phyloP scores from a whole-genome alignment of 2,888 invertebrate species.

The Agrilus biguttatus region DNA sequence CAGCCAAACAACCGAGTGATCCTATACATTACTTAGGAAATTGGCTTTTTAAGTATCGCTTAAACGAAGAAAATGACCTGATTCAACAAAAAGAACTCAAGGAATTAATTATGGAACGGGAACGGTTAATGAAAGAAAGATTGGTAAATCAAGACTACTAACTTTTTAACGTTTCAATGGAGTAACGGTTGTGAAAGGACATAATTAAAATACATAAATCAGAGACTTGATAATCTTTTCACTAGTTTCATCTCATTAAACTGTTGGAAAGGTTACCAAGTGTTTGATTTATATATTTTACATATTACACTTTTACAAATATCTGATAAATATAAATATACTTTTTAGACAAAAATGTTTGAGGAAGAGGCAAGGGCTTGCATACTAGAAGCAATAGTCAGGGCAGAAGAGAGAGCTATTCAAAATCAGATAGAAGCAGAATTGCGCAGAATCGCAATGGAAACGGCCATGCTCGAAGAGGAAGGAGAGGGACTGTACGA shows the following conservation, averaged over 20 bases:
- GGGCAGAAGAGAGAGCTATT: slow-evolving; percentile 23
- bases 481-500: slow-evolving; percentile 17
- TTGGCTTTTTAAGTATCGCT: slow-evolving; percentile 35
- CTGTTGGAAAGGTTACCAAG: too few species aligned
- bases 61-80: slow-evolving; percentile 28
- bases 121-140: slow-evolving; percentile 21
- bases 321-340: background rate
- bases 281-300: too few species aligned
- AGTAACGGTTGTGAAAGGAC: too few species aligned
- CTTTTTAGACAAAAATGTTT: slow-evolving; percentile 19
- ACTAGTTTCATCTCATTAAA: too few species aligned
- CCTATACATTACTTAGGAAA: slow-evolving; percentile 35
- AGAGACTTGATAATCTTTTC: too few species aligned
- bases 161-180: too few species aligned
- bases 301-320: too few species aligned
- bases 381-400: slow-evolving; percentile 23
- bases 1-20: slow-evolving; percentile 31
- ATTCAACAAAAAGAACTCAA: slow-evolving; percentile 21
- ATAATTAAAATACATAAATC: too few species aligned
- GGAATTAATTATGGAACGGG: slow-evolving; percentile 22
- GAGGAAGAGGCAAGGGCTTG: slow-evolving; percentile 25
- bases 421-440: slow-evolving; percentile 20
- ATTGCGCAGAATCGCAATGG: slow-evolving; percentile 18
- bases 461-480: slow-evolving; percentile 11
- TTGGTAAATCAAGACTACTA: slow-evolving; percentile 16